Percentiles rank a stretch among this genome's conserved stretches.
Conservation (phyloP, 2,888 invertebrate species). For the Automeris io region DNA sequence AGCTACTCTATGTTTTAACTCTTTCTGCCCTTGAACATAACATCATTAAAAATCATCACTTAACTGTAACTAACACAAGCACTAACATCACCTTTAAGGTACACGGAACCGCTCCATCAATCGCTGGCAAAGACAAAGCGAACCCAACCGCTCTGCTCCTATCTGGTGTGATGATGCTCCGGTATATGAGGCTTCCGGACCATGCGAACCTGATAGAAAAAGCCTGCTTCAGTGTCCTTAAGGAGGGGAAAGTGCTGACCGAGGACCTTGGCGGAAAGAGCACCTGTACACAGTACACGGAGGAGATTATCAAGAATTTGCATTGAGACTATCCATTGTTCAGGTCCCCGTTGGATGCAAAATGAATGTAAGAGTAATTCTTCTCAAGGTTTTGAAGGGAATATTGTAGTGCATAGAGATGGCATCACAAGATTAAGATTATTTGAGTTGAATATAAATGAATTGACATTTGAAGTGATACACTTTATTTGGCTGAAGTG, state of each 20-base stretch:
- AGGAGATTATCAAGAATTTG: conserved; percentile 82
- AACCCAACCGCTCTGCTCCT: conserved; percentile 98
- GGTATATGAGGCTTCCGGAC: conserved; percentile 86
- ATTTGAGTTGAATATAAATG: too few relatives aligned
- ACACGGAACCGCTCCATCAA: conserved; percentile 97
- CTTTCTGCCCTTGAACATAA: too few relatives aligned
- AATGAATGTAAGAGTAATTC: too few relatives aligned
- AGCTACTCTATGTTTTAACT: too few relatives aligned
- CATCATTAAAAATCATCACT: too few relatives aligned
- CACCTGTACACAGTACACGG: conserved; percentile 95
- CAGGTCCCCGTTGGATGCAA: not conserved
- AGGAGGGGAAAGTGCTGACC: conserved; percentile 88
- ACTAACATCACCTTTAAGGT: conserved; percentile 76
- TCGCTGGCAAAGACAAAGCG: conserved; percentile 97
- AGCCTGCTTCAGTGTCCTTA: conserved; percentile 91
- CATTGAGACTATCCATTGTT: conserved; percentile 18
- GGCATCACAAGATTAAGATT: too few relatives aligned
- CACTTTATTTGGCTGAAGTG: too few relatives aligned
- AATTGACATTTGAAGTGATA: too few relatives aligned
- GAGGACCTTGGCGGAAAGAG: conserved; percentile 96
- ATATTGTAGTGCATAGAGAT: too few relatives aligned
- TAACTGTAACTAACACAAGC: not conserved
- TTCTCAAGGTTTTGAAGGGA: too few relatives aligned
- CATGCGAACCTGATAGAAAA: conserved; percentile 87
- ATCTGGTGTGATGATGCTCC: conserved; percentile 98